phyloP scores from a whole-genome alignment of 1,140 invertebrate genomes.

The Rhysida immarginata region DNA sequence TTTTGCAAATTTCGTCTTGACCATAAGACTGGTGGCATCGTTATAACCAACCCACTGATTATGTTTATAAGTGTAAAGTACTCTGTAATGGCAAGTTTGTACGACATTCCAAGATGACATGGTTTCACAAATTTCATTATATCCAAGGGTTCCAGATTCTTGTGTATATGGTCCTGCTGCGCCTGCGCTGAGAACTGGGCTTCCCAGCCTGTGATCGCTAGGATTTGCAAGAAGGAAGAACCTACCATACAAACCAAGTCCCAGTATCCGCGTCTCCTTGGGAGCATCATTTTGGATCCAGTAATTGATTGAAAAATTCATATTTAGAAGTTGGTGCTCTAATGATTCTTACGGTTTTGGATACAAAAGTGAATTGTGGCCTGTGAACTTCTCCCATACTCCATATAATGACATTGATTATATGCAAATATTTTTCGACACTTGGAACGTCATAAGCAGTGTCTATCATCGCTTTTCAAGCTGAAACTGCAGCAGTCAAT shows the following conservation, averaged over 20 bases:
- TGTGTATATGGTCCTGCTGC: slow-evolving; percentile 22
- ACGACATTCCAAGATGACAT: slow-evolving; percentile 17
- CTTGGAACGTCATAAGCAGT: too few relatives aligned
- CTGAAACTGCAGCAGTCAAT: too few relatives aligned
- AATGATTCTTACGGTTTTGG: too few relatives aligned
- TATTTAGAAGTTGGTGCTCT: too few relatives aligned
- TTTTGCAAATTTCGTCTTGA: too few relatives aligned
- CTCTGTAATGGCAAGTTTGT: slow-evolving; percentile 29
- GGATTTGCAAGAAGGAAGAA: slow-evolving; percentile 24
- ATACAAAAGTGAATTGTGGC: too few relatives aligned
- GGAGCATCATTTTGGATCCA: slow-evolving; percentile 27
- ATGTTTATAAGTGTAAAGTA: slow-evolving; percentile 29
- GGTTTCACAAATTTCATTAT: slow-evolving; percentile 21
- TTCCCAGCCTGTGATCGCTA: slow-evolving; percentile 20
- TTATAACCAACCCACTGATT: slow-evolving; percentile 39
- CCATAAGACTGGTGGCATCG: slow-evolving; percentile 17
- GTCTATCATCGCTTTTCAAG: too few relatives aligned
- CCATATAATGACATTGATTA: too few relatives aligned
- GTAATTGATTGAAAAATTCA: slow-evolving; percentile 30
- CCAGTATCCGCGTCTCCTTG: slow-evolving; percentile 25
- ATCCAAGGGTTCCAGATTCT: slow-evolving; percentile 26
- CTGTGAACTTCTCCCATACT: too few relatives aligned
- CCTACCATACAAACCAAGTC: slow-evolving; percentile 28
- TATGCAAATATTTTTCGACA: too few relatives aligned
- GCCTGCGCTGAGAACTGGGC: slow-evolving; percentile 20